Base-by-base conservation (phyloP, 2,888 invertebrate genomes). In the Eupithecia abbreviata region DNA sequence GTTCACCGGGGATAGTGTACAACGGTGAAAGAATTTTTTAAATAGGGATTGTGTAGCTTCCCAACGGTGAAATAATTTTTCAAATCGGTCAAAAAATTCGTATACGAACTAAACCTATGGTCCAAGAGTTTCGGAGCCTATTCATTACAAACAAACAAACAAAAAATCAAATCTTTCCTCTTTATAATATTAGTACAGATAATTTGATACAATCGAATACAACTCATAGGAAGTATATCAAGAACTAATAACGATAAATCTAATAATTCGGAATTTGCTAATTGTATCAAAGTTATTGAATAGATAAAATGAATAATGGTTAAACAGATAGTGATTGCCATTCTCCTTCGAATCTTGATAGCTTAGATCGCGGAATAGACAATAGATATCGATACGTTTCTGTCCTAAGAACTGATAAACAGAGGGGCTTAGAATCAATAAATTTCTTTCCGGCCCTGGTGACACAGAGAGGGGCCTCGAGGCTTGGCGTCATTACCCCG, bases 281-380 rank as follows among this genome's bases (percentile, higher is more conserved):
- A 78, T 78, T 76, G 75, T 76, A 72, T 74, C 65, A 51, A 65
- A 72, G 77, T 74, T 74, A 77, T 77, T 71, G 66, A 74, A 72
- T 68, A 51, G 72, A 77, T 77, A 77, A 77, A 45, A 68, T 68
- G 68, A 68, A 45, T 45, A 45, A 68, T 45, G 45, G 45, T 4
- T 68, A 55, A 71, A 15, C 68, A 68, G 68, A 68, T 68, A 43
- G 67, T 43, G 67, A 45, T 43, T 18, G 72, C 72, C 43, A 77
- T 74, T 77, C 41, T 43, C 71, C 9, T 74, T 71, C 49, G 12
- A 72, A 69, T 74, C 68, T 55, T 47, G 65, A 47, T 65, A 77
- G 74, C 74, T 69, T 69, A 68, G 68, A 68, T 68, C n/a, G n/a
- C 68, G n/a, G 45, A 68, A 45, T 45, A 45, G 68, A 68, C 45